A percentile compares a stretch with the other conserved stretches of the same genome.
Evolutionary conservation across 2,888 invertebrate species (phyloP).

Genomic region (Odontocerum albicorne): DNA sequence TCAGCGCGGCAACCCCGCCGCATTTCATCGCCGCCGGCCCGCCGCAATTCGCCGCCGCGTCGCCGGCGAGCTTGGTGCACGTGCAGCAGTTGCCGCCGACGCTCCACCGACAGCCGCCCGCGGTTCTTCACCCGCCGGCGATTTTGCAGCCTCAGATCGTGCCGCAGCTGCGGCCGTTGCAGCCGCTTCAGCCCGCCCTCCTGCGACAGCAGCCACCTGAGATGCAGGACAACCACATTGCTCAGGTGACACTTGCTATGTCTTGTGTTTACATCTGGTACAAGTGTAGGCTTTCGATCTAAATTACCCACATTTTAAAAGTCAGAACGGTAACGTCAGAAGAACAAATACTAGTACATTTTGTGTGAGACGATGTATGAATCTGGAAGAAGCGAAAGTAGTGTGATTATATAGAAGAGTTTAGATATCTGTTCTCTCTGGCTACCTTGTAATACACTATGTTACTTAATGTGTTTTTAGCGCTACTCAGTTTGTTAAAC

Average conservation of each 20-base stretch:
- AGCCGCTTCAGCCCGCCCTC: slow-evolving; percentile 43
- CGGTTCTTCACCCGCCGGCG: slow-evolving; percentile 50
- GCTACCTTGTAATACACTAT: too few relatives aligned
- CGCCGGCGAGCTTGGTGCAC: too few relatives aligned
- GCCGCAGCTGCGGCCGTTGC: slow-evolving; percentile 40
- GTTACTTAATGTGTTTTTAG: too few relatives aligned
- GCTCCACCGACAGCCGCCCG: slow-evolving; percentile 56
- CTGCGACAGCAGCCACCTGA: slow-evolving; percentile 53
- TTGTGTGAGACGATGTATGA: too few relatives aligned
- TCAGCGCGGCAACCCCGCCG: slow-evolving; percentile 39
- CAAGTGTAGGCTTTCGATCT: too few relatives aligned
- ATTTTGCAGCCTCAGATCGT: slow-evolving; percentile 46
- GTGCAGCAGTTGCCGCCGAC: slow-evolving; percentile 47
- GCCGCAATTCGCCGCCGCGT: slow-evolving; percentile 35
- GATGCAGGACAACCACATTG: slow-evolving; percentile 57
- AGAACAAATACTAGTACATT: too few relatives aligned
- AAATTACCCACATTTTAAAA: too few relatives aligned
- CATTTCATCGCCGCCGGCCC: slow-evolving; percentile 10
- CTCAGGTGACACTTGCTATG: slow-evolving; percentile 45
- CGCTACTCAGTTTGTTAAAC: too few relatives aligned
- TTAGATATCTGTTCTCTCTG: too few relatives aligned
- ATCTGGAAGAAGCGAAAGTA: too few relatives aligned
- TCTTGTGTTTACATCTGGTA: background rate
- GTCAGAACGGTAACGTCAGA: too few relatives aligned
- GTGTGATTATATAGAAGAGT: too few relatives aligned